Evolutionary conservation across 1,140 invertebrate species (phyloP).

Genomic region (Magallana gigas): DNA sequence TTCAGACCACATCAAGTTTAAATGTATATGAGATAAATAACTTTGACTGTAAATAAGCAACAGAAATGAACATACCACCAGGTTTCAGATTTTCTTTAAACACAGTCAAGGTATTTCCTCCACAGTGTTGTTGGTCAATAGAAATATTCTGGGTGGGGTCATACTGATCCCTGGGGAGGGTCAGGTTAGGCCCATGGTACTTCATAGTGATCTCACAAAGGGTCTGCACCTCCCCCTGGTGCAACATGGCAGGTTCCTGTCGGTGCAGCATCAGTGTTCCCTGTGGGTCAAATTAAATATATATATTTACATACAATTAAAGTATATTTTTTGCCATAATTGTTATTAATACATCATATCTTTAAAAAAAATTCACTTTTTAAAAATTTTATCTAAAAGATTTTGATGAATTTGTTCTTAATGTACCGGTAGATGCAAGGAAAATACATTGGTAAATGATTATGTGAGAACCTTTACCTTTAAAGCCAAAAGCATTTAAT

Average conservation of each 20-base stretch:
- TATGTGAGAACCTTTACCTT: too few relatives aligned
- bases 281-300: constrained; percentile 37
- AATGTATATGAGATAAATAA: too few relatives aligned
- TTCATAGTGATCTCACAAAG: constrained; percentile 76
- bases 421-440: too few relatives aligned
- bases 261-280: constrained; percentile 64
- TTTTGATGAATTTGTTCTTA: too few relatives aligned
- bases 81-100: constrained; percentile 75
- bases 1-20: too few relatives aligned
- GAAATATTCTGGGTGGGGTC: constrained; percentile 75
- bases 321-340: neutral
- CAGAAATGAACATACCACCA: constrained; percentile 63
- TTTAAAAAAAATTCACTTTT: too few relatives aligned
- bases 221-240: constrained; percentile 69
- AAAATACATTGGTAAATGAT: too few relatives aligned
- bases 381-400: too few relatives aligned
- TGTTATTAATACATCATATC: neutral
- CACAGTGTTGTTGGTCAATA: constrained; percentile 79
- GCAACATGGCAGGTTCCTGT: constrained; percentile 70
- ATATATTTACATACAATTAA: neutral
- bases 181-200: constrained; percentile 76
- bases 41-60: too few relatives aligned
- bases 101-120: constrained; percentile 78
- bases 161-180: constrained; percentile 69
- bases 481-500: too few relatives aligned